Base-by-base conservation (phyloP, 2,113 vertebrate genomes). In the Lampris incognitus region DNA sequence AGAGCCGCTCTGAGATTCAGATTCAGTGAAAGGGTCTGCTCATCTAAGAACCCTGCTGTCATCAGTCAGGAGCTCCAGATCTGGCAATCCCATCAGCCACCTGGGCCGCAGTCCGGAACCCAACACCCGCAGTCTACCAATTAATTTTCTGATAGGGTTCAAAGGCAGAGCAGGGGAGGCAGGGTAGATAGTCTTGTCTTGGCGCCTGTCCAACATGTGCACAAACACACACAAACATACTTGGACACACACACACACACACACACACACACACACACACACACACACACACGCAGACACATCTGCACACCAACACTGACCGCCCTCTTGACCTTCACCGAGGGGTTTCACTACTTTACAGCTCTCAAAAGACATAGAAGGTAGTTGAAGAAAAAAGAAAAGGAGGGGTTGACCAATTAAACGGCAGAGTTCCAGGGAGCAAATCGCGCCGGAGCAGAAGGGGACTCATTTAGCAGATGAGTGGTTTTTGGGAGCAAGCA, bases 61-160 rank as follows among this genome's bases (percentile, higher is more conserved):
- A 91, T 93, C 88, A 91, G 89, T 92, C 93, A 92, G 74, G 44
- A 52, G 60, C 69, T 89, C 69, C 64, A 76, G 82, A 70, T 92
- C 94, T 94, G 94, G 94, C 74, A 90, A 90, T 91, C 87, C 89
- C 92, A 94, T 95, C 91, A 94, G 81, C 87, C 90, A 93, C 92
- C 91, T 92, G 92, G 89, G 65, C 85, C 11, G 56, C 65, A 51
- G 83, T 78, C 89, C 72, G 77, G 81, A 86, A 90, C 77, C 78
- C 69, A 71, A 90, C 88, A 90, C 91, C 88, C 74, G 62, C 46
- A 37, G 82, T 69, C 78, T 79, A 80, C 88, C 91, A 92, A 92
- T 93, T 89, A 92, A 89, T 88, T 85, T 81, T 82, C 72, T 85
- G 87, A 91, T 91, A 86, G 72, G 79, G 80, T 86, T 92, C 90